Evolutionary conservation across 2,113 vertebrate genomes (phyloP).

Genomic region (Petroica traversi): DNA sequence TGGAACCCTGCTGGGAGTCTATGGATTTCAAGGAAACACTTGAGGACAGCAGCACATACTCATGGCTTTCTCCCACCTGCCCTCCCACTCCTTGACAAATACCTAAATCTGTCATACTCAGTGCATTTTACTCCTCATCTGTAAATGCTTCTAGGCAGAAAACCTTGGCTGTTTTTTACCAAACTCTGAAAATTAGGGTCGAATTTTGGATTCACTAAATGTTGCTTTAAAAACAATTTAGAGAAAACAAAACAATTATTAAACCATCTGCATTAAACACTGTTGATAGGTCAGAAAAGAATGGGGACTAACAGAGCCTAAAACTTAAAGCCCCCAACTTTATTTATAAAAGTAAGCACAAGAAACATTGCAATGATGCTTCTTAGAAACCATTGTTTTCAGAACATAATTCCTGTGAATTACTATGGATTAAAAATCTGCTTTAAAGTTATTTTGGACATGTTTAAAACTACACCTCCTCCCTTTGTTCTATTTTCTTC

Average conservation of each 20-base stretch:
- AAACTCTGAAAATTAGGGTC: not conserved
- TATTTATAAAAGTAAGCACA: not conserved
- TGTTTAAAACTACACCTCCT: not conserved
- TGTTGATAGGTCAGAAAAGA: not conserved
- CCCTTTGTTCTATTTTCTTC: not conserved
- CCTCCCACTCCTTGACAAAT: not conserved
- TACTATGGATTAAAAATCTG: not conserved
- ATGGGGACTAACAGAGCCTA: not conserved
- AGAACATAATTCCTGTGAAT: not conserved
- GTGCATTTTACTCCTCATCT: constrained; percentile 2
- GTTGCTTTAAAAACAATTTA: not conserved
- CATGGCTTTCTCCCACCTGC: not conserved
- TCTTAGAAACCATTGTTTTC: not conserved
- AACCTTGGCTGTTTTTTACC: not conserved
- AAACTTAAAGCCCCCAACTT: too few relatives aligned
- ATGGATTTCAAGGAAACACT: not conserved
- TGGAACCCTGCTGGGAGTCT: not conserved
- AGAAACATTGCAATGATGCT: not conserved
- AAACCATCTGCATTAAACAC: not conserved
- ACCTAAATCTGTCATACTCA: not conserved
- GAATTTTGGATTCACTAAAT: not conserved
- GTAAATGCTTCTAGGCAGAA: not conserved
- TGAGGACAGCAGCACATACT: not conserved
- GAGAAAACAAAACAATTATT: not conserved
- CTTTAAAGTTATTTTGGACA: not conserved